These are phyloP conservation scores for Sussaba pulchella DNA, from an alignment of 2,888 invertebrate species.

Conservation along the genomic window DNA sequence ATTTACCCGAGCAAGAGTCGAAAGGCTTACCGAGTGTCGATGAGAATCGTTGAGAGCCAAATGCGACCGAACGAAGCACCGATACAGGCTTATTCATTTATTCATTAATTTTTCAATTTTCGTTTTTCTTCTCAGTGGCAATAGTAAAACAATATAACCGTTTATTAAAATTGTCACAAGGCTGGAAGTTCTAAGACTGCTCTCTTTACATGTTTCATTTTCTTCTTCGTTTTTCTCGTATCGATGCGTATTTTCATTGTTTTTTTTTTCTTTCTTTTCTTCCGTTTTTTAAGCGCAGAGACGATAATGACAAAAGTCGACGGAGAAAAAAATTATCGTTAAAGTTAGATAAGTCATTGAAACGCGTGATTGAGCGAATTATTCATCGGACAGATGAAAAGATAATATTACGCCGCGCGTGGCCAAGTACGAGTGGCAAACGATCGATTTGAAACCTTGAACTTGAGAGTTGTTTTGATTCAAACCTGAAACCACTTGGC, in stretches of 20 bases:
- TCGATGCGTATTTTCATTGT: constrained; percentile 26
- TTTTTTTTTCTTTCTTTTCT: constrained; percentile 60
- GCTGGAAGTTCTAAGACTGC: constrained; percentile 84
- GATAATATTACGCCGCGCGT: constrained; percentile 49
- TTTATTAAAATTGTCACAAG: constrained; percentile 77
- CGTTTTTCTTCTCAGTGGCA: constrained; percentile 30
- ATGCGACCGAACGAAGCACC: constrained; percentile 77
- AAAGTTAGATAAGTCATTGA: constrained; percentile 79
- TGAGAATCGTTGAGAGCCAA: constrained; percentile 68
- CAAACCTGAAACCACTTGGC: constrained; percentile 99
- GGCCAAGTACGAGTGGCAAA: constrained; percentile 42
- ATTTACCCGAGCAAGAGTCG: constrained; percentile 25
- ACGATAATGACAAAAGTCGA: constrained; percentile 24
- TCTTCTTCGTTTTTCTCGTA: constrained; percentile 27
- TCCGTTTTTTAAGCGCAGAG: constrained; percentile 69
- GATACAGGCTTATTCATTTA: constrained; percentile 72
- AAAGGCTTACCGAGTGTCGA: constrained; percentile 42
- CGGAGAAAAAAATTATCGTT: constrained; percentile 27
- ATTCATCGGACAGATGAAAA: constrained; percentile 29
- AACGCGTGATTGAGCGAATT: constrained; percentile 75
- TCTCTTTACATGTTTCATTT: constrained; percentile 66
- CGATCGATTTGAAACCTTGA: constrained; percentile 73
- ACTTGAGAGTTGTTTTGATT: constrained; percentile 84
- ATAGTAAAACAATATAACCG: constrained; percentile 54
- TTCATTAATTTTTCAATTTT: constrained; percentile 23